Percentiles rank a stretch among this genome's conserved stretches.
Conservation (phyloP, 1,140 invertebrate species). For the Sipha flava region DNA sequence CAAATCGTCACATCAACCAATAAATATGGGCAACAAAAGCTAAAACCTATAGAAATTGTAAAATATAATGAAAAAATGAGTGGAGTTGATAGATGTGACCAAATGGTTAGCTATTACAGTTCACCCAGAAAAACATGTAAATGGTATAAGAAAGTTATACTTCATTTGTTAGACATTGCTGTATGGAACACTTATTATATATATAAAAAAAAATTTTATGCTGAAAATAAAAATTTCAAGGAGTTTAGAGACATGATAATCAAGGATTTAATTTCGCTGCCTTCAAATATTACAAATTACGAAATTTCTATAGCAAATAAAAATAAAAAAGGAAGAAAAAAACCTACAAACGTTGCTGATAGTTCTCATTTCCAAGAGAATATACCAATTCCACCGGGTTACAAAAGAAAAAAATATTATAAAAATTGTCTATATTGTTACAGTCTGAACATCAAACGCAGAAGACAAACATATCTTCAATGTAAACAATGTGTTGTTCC, state of each 20-base stretch:
- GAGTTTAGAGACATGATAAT: neutral
- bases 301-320: neutral
- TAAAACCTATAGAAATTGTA: neutral
- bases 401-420: neutral
- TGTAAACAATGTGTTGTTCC: neutral
- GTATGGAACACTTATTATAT: neutral
- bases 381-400: neutral
- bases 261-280: neutral
- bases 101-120: constrained; percentile 29
- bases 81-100: constrained; percentile 29
- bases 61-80: constrained; percentile 26
- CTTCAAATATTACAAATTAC: neutral
- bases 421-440: neutral
- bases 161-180: neutral
- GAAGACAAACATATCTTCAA: neutral
- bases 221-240: neutral
- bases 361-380: neutral
- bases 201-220: neutral
- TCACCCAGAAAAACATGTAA: constrained; percentile 18
- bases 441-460: neutral
- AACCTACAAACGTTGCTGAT: neutral
- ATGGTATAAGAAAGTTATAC: constrained; percentile 25
- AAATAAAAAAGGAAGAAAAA: neutral
- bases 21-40: neutral
- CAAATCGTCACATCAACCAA: neutral